Evolutionary conservation across 2,888 invertebrate species (phyloP), one percentile per base, ranked within the genome.

Genomic region (Margaritifera margaritifera): DNA sequence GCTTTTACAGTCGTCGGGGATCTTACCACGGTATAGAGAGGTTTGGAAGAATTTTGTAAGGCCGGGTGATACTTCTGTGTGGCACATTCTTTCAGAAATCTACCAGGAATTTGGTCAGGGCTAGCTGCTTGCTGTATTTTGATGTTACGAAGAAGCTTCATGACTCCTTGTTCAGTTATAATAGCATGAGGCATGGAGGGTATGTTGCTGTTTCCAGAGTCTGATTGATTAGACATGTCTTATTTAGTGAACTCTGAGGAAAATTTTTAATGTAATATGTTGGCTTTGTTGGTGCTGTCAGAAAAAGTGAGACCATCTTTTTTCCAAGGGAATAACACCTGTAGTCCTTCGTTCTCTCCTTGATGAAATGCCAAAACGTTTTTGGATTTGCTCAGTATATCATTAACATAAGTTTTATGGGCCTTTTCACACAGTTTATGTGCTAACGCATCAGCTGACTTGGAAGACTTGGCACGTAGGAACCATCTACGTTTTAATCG

Each of bases 241-340:
- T 62, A 63, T 22, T 61, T 64, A 19, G 69, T 73, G 55, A 64
- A 64, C 1, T 56, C 70, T 6, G 70, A 70, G 19, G 62, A 68
- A 31, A 70, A 70, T 53, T 68, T 69, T 19, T 70, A 25, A 54
- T 70, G 64, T 18, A 72, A 58, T 6, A 73, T 67, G 22, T 69
- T 59, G 22, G 66, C 60, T 63, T 31, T 63, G 20, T 55, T 53
- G 1, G 19, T 4, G 20, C 31, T 63, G n/a, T 73, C 68, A 52
- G 60, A 70, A 8, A 65, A 62, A 6, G 64, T 56, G 53, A 51
- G 62, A 22, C 72, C 61, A 56, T 69, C 55, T 24, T 56, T 62
- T 51, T 62, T 52, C 25, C 56, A 19, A 68, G 61, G 2, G 68
- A 72, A 51, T 71, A 66, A 20, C 60, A 66, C 11, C 22, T 51